phyloP scores from a whole-genome alignment of 2,797 vertebrate genomes.

The Phalanger gymnotis region DNA sequence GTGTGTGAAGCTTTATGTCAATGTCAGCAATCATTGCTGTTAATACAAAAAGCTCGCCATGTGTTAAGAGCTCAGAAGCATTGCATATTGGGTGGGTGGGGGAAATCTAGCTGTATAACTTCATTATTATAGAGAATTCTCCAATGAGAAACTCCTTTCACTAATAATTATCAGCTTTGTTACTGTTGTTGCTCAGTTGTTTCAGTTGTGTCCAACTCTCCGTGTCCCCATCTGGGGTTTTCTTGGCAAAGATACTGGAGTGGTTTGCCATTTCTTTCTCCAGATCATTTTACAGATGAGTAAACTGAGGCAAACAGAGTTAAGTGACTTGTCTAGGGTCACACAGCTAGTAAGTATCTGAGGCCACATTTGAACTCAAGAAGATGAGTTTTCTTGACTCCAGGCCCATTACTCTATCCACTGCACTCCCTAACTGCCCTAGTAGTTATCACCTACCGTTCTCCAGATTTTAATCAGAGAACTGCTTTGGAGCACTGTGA shows the following conservation, averaged over 20 bases:
- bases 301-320: constrained; percentile 3
- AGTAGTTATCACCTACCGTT: no score
- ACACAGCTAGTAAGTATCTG: background rate
- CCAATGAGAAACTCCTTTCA: background rate
- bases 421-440: no score
- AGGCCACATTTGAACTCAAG: constrained; percentile 16
- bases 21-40: background rate
- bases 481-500: no score
- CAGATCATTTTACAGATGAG: constrained; percentile 32
- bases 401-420: background rate
- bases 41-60: background rate
- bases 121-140: no score
- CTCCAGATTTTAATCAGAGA: no score
- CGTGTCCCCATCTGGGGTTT: background rate
- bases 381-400: background rate
- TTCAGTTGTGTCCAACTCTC: background rate
- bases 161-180: background rate
- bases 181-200: background rate
- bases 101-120: background rate
- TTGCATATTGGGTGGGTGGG: background rate
- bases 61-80: background rate
- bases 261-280: background rate
- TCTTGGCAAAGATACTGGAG: background rate
- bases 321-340: constrained; percentile 1
- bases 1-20: background rate